Conservation (phyloP, 2,797 vertebrate species). For the Coreius guichenoti region DNA sequence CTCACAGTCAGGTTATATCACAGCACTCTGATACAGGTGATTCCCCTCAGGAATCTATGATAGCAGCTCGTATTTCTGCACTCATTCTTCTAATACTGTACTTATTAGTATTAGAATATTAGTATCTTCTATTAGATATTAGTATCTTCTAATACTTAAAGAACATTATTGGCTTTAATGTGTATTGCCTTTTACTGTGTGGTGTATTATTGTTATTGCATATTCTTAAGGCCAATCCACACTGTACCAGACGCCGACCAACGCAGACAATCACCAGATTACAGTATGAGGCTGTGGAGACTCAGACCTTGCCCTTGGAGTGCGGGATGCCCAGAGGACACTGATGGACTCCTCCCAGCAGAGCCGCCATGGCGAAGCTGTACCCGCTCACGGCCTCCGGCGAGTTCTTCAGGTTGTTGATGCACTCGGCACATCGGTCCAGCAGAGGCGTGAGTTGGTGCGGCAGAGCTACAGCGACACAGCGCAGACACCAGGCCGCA, state of each 20-base stretch:
- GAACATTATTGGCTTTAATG: too few relatives aligned
- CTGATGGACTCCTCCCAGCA: conserved; percentile 96
- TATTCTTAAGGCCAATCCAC: too few relatives aligned
- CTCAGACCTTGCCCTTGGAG: conserved; percentile 94
- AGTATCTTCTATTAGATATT: too few relatives aligned
- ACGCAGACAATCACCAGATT: too few relatives aligned
- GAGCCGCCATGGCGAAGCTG: conserved; percentile 97
- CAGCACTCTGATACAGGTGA: not conserved
- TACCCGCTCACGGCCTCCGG: conserved; percentile 98
- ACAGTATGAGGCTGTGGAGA: not conserved
- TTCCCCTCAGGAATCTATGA: too few relatives aligned
- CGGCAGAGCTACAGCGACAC: conserved; percentile 92
- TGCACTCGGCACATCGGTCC: conserved; percentile 94
- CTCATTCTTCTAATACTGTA: too few relatives aligned
- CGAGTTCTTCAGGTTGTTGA: conserved; percentile 95
- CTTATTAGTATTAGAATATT: too few relatives aligned
- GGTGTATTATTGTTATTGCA: too few relatives aligned
- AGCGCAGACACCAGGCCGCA: conserved; percentile 95
- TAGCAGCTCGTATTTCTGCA: too few relatives aligned
- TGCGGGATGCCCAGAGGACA: conserved; percentile 97
- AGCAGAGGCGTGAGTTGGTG: conserved; percentile 94
- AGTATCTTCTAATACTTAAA: too few relatives aligned
- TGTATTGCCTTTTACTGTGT: too few relatives aligned
- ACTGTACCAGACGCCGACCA: too few relatives aligned
- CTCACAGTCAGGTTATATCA: not conserved